These are phyloP conservation scores for Eulemur coronatus DNA, from an alignment of 2,797 vertebrate genomes.

Conservation along the genomic window DNA sequence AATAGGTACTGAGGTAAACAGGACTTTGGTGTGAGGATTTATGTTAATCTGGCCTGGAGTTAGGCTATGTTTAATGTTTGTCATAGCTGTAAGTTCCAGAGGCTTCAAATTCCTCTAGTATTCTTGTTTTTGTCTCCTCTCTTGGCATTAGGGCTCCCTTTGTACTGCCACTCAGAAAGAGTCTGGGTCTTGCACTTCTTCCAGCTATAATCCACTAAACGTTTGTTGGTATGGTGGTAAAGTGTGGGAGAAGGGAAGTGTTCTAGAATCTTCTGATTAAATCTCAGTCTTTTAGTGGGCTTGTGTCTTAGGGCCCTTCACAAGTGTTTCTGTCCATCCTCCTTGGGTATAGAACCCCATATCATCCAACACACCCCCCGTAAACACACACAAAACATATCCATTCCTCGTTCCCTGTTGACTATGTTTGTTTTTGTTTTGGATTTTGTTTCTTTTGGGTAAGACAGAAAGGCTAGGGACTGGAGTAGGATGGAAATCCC, in stretches of 20 bases:
- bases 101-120: neutral
- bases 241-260: neutral
- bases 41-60: neutral
- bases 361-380: no score
- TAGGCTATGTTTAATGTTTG: conserved; percentile 16
- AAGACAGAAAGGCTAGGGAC: neutral
- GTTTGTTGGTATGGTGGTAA: neutral
- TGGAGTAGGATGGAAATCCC: neutral
- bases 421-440: neutral
- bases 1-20: neutral
- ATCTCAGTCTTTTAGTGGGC: neutral
- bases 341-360: neutral
- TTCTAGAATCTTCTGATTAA: neutral
- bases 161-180: neutral
- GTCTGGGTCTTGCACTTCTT: neutral
- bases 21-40: neutral
- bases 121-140: neutral
- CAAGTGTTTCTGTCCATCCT: neutral
- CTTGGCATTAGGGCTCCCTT: neutral
- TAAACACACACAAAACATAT: neutral
- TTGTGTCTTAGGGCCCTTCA: neutral
- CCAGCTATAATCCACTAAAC: neutral
- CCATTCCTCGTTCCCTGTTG: neutral
- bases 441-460: neutral
- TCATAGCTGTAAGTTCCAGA: neutral